Percentiles rank a stretch among this genome's conserved stretches.
Conservation (phyloP, 2,888 invertebrate genomes). For the Eupeodes luniger region DNA sequence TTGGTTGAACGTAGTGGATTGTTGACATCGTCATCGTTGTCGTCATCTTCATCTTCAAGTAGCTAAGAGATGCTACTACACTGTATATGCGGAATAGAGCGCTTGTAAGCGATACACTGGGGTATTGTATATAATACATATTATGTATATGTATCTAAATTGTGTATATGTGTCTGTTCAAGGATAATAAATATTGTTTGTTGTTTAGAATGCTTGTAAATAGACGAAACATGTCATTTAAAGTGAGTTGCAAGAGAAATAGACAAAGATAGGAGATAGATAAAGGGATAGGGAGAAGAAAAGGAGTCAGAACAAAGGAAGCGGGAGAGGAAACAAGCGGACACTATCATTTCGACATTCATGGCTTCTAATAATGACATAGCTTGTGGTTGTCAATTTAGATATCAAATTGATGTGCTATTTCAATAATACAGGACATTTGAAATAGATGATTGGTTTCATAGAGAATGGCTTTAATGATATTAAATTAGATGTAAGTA, state of each 20-base stretch:
- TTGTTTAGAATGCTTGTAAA: constrained; percentile 49
- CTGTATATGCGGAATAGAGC: constrained; percentile 14
- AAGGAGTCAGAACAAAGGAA: too few relatives aligned
- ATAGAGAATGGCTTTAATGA: constrained; percentile 5
- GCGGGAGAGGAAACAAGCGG: neutral
- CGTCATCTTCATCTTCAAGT: constrained; percentile 38
- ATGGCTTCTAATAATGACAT: constrained; percentile 61
- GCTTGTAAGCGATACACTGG: constrained; percentile 55
- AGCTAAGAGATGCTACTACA: constrained; percentile 36
- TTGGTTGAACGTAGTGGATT: constrained; percentile 43
- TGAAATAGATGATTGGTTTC: constrained; percentile 35
- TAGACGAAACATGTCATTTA: constrained; percentile 57
- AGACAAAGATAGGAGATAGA: too few relatives aligned
- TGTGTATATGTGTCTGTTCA: constrained; percentile 15
- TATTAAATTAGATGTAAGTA: neutral
- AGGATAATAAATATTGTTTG: constrained; percentile 68
- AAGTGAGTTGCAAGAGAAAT: neutral
- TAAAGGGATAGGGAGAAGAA: neutral
- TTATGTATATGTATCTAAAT: neutral
- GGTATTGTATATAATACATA: constrained; percentile 13
- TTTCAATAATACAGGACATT: constrained; percentile 44
- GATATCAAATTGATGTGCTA: constrained; percentile 50
- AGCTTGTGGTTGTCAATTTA: constrained; percentile 66
- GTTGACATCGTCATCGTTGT: constrained; percentile 53
- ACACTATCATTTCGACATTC: constrained; percentile 60